These are phyloP conservation scores for Protonibea diacanthus DNA, from an alignment of 2,797 vertebrate genomes.

Conservation along the genomic window DNA sequence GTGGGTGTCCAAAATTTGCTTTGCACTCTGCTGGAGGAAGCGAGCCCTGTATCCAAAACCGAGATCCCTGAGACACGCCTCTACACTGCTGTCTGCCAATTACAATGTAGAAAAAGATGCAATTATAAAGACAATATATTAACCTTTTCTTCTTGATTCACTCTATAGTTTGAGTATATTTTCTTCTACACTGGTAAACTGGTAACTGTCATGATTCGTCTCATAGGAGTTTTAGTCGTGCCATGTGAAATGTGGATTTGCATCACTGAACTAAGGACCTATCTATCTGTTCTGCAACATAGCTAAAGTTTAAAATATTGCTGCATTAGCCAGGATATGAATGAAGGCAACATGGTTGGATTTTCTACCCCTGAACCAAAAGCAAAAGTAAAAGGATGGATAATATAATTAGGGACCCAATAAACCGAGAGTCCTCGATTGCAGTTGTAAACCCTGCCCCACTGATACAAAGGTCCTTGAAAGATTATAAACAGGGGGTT, in stretches of 20 bases:
- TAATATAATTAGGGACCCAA: background rate
- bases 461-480: background rate
- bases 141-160: background rate
- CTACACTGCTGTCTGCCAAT: constrained; percentile 84
- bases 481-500: background rate
- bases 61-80: constrained; percentile 88
- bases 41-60: constrained; percentile 96
- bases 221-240: background rate
- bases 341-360: background rate
- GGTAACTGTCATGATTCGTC: too few species aligned
- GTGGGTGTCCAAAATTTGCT: constrained; percentile 83
- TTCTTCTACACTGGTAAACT: background rate
- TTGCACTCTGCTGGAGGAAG: constrained; percentile 90
- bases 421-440: background rate
- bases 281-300: background rate
- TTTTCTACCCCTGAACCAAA: background rate
- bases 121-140: background rate
- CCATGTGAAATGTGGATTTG: background rate
- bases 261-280: background rate
- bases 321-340: background rate
- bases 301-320: background rate
- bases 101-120: constrained; percentile 20
- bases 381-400: background rate
- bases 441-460: background rate
- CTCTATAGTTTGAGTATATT: background rate